These are phyloP conservation scores for Tethea ocularis DNA, from an alignment of 2,888 invertebrate species.

Conservation along the genomic window DNA sequence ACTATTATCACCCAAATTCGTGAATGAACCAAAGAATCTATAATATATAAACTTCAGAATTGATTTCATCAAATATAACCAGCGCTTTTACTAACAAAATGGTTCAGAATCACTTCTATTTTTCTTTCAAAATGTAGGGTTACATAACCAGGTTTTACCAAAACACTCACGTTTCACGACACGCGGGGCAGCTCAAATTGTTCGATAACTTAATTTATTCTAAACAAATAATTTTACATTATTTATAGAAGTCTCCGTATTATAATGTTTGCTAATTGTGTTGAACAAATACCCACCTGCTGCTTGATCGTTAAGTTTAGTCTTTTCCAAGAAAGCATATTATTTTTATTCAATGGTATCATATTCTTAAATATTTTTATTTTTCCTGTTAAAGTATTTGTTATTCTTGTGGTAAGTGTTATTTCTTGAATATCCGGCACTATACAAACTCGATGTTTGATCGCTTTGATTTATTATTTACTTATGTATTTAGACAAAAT, in stretches of 20 bases:
- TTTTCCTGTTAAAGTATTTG: neutral
- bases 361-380: neutral
- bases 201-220: neutral
- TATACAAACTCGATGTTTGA: slow-evolving; percentile 1
- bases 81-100: too few species aligned
- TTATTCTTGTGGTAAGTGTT: neutral
- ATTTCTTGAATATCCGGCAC: neutral
- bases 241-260: neutral
- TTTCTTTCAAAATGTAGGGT: too few species aligned
- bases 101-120: neutral
- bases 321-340: slow-evolving; percentile 8
- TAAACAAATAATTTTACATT: neutral
- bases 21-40: too few species aligned
- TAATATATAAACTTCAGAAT: too few species aligned
- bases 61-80: too few species aligned
- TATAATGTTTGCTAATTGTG: neutral
- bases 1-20: too few species aligned
- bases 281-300: neutral
- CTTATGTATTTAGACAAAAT: neutral
- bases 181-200: neutral
- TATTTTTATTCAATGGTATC: neutral
- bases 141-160: too few species aligned
- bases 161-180: neutral
- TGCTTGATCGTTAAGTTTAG: neutral
- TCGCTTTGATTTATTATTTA: neutral